phyloP scores from a whole-genome alignment of 2,113 vertebrate species.

The Sula dactylatra region DNA sequence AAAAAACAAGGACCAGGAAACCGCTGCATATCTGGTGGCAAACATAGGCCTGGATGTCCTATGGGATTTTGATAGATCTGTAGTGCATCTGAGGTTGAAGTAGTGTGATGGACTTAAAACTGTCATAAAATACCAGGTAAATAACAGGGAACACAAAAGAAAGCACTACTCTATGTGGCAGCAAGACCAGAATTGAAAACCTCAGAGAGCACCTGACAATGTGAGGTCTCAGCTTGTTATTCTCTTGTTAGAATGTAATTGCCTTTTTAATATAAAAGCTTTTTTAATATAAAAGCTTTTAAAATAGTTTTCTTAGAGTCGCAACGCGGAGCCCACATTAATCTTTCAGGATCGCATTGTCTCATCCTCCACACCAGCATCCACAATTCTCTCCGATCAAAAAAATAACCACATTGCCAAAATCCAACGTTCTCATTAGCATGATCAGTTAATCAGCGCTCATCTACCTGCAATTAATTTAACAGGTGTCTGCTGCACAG shows the following conservation, averaged over 20 bases:
- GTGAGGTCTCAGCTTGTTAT: not conserved
- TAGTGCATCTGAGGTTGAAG: not conserved
- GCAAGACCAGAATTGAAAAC: not conserved
- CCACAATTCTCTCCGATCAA: not conserved
- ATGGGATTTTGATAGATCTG: not conserved
- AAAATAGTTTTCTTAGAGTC: not conserved
- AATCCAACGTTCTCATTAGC: not conserved
- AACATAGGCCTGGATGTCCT: not conserved
- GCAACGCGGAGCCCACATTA: not conserved
- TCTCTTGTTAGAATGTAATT: not conserved
- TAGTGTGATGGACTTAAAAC: not conserved
- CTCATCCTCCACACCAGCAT: not conserved
- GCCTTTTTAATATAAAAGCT: not conserved
- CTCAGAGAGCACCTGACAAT: not conserved
- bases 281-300: not conserved
- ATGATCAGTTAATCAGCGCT: not conserved
- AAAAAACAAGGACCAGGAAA: not conserved
- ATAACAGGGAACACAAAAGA: not conserved
- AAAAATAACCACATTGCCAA: not conserved
- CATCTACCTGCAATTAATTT: not conserved
- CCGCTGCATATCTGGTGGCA: not conserved
- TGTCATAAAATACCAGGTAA: not conserved
- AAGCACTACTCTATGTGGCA: not conserved
- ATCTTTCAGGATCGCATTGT: not conserved
- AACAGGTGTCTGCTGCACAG: not conserved